phyloP scores from a whole-genome alignment of 2,113 vertebrate species.

The Poeciliopsis prolifica region DNA sequence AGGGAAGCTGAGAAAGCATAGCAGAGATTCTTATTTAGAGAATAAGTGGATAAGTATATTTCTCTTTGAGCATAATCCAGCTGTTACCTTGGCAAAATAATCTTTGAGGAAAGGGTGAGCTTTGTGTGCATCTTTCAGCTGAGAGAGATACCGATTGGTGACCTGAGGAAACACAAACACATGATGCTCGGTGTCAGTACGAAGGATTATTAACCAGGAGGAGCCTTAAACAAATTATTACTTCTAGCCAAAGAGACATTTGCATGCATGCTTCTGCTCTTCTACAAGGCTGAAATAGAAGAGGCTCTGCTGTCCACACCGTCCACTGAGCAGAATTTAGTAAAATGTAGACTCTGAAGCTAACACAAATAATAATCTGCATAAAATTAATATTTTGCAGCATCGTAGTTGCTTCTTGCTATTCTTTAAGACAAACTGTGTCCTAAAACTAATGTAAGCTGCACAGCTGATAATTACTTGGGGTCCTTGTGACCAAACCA shows the following conservation, averaged over 20 bases:
- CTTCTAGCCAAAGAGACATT: not conserved
- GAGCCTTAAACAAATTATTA: not conserved
- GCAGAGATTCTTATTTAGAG: not conserved
- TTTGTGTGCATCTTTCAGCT: constrained; percentile 92
- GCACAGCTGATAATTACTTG: not conserved
- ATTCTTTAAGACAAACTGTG: not conserved
- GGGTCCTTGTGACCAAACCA: not conserved
- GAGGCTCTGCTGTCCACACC: not conserved
- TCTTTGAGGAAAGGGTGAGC: constrained; percentile 93
- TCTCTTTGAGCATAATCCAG: not conserved
- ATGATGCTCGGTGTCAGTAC: not conserved
- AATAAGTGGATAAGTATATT: not conserved
- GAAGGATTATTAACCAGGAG: not conserved
- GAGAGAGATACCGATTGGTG: constrained; percentile 93
- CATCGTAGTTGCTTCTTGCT: not conserved
- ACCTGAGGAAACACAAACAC: constrained; percentile 79
- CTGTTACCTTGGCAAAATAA: constrained; percentile 89
- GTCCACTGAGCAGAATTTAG: not conserved
- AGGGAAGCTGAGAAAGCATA: not conserved
- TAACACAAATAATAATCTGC: too few relatives aligned
- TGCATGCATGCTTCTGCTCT: not conserved
- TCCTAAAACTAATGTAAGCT: not conserved
- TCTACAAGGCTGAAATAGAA: not conserved
- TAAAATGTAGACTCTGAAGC: not conserved
- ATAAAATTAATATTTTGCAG: too few relatives aligned